Conservation (phyloP, 2,888 invertebrate genomes). For the Ecdyonurus torrentis region DNA sequence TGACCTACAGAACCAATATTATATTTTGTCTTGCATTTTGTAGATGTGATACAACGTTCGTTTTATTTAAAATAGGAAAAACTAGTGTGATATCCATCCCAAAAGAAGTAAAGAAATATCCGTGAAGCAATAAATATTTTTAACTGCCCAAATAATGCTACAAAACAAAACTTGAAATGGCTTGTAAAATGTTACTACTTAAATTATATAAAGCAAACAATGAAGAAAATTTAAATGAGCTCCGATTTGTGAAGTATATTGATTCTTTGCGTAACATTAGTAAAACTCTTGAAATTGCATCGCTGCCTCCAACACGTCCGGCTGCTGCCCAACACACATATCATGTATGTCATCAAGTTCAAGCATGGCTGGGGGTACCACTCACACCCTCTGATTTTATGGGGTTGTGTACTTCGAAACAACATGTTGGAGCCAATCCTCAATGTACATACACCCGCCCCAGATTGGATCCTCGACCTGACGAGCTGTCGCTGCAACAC, state of each 20-base stretch:
- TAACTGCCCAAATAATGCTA: conserved; percentile 15
- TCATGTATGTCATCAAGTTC: conserved; percentile 9
- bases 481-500: conserved; percentile 17
- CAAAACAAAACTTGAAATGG: conserved; percentile 15
- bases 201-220: conserved; percentile 17
- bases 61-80: background rate
- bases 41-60: background rate
- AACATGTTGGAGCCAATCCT: conserved; percentile 12
- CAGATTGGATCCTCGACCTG: conserved; percentile 18
- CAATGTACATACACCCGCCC: conserved; percentile 14
- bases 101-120: background rate
- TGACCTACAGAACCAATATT: background rate
- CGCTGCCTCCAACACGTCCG: conserved; percentile 8
- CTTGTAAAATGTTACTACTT: conserved; percentile 19
- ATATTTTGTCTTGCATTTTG: background rate
- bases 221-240: too few species aligned
- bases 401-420: conserved; percentile 17
- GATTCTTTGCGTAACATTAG: conserved; percentile 17
- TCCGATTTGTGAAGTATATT: too few species aligned
- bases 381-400: background rate
- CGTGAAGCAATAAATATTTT: conserved; percentile 11
- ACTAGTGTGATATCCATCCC: background rate
- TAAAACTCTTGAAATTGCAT: conserved; percentile 11
- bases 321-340: conserved; percentile 8
- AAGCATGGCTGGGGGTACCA: background rate